These are phyloP conservation scores for Lasioglossum lativentre DNA, from an alignment of 2,888 invertebrate genomes.

Conservation along the genomic window DNA sequence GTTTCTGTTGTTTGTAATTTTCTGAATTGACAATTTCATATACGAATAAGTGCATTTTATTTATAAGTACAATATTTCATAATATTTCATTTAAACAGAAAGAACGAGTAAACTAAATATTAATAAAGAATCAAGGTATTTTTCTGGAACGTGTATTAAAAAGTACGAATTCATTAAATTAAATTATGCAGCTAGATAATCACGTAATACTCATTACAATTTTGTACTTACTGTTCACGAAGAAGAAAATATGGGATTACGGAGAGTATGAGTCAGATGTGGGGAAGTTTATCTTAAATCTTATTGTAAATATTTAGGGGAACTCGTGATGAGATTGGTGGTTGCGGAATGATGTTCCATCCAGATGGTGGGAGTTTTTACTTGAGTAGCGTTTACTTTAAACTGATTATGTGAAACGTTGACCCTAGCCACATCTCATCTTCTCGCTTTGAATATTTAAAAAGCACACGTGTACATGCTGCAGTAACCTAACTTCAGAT, in stretches of 20 bases:
- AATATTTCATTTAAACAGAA: too few species aligned
- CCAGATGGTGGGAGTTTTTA: slow-evolving; percentile 59
- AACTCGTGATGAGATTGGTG: slow-evolving; percentile 42
- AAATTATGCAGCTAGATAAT: too few species aligned
- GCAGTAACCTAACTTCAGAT: slow-evolving; percentile 51
- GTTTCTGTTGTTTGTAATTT: not conserved
- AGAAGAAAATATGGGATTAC: slow-evolving; percentile 37
- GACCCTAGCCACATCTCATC: slow-evolving; percentile 37
- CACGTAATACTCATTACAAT: not conserved
- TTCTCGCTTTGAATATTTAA: slow-evolving; percentile 48
- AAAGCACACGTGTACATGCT: slow-evolving; percentile 48
- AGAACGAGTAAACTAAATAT: too few species aligned
- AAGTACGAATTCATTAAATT: too few species aligned
- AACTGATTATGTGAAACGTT: slow-evolving; percentile 55
- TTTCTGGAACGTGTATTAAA: not conserved
- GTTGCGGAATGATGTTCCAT: slow-evolving; percentile 46
- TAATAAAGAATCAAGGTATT: not conserved
- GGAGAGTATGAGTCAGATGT: slow-evolving; percentile 13
- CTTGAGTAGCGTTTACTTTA: slow-evolving; percentile 63
- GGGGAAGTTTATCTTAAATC: slow-evolving; percentile 40
- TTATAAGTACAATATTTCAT: not conserved
- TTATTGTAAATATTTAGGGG: slow-evolving; percentile 65
- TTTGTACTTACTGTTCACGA: slow-evolving; percentile 4
- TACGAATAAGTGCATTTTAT: not conserved
- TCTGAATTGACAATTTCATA: not conserved